Conservation (phyloP, 1,140 invertebrate species). For the Atopsyche davidsoni region DNA sequence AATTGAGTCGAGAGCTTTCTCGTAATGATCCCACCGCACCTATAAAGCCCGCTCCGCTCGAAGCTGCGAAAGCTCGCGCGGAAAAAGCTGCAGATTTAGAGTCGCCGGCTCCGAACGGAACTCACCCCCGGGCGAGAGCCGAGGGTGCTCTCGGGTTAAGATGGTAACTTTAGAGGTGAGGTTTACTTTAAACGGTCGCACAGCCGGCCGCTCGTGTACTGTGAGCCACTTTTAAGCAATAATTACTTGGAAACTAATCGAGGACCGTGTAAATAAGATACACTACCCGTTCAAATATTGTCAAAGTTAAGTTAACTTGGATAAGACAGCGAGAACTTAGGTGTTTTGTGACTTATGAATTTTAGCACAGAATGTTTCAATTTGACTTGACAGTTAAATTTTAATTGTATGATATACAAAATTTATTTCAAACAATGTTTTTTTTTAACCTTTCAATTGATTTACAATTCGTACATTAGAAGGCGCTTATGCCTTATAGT, state of each 20-base stretch:
- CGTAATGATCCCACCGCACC: slow-evolving; percentile 24
- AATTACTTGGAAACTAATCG: slow-evolving; percentile 11
- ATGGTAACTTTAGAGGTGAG: slow-evolving; percentile 3
- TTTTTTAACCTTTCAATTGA: too few relatives aligned
- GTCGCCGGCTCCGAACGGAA: slow-evolving; percentile 8
- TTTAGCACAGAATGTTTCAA: background rate
- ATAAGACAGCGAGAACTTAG: too few relatives aligned
- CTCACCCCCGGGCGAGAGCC: slow-evolving; percentile 1
- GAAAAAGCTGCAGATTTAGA: background rate
- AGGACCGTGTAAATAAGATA: slow-evolving; percentile 2
- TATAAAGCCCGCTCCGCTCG: slow-evolving; percentile 19
- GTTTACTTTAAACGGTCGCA: slow-evolving; percentile 9
- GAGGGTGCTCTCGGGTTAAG: background rate
- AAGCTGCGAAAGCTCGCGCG: slow-evolving; percentile 7
- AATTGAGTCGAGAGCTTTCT: slow-evolving; percentile 25
- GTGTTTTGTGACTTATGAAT: background rate
- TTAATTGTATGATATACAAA: too few relatives aligned
- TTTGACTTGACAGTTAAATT: background rate
- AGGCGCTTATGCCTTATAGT: too few relatives aligned
- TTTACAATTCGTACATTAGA: too few relatives aligned
- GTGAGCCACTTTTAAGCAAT: slow-evolving; percentile 3
- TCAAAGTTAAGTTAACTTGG: background rate
- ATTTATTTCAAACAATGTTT: too few relatives aligned
- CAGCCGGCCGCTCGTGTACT: slow-evolving; percentile 2
- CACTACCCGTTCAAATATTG: background rate